Percentiles rank a stretch among this genome's conserved stretches.
phyloP scores from a whole-genome alignment of 2,888 invertebrate genomes.

The Trilocha varians region DNA sequence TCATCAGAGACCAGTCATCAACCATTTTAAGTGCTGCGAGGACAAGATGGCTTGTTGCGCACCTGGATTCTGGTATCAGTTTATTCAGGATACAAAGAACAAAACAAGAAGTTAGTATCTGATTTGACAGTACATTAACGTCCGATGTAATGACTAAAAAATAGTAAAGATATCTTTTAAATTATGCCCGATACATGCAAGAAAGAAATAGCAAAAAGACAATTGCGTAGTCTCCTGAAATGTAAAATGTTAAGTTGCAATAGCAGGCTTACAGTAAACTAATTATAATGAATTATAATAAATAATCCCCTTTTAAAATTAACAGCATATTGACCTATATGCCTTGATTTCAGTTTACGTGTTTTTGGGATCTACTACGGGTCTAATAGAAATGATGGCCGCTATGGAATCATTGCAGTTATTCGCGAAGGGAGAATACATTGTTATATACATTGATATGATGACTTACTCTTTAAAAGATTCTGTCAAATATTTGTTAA shows the following conservation, averaged over 20 bases:
- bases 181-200: too few relatives aligned
- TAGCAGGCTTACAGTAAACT: too few relatives aligned
- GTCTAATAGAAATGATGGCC: conserved; percentile 91
- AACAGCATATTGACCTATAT: background rate
- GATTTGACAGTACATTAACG: background rate
- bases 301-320: too few relatives aligned
- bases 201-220: too few relatives aligned
- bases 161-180: too few relatives aligned
- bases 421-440: conserved; percentile 93
- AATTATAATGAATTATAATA: too few relatives aligned
- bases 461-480: conserved; percentile 85
- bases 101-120: conserved; percentile 81
- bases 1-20: conserved; percentile 80
- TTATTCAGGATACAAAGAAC: conserved; percentile 89
- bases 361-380: conserved; percentile 89
- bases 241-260: too few relatives aligned
- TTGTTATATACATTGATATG: conserved; percentile 95
- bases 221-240: too few relatives aligned
- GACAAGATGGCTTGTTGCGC: conserved; percentile 83
- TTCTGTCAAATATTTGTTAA: conserved; percentile 86
- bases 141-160: too few relatives aligned
- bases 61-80: conserved; percentile 86
- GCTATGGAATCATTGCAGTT: conserved; percentile 91
- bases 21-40: conserved; percentile 84
- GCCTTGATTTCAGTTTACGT: conserved; percentile 86